Evolutionary conservation across 2,888 invertebrate genomes (phyloP), one percentile per base, ranked within the genome.

Genomic region (Synanthedon formicaeformis): DNA sequence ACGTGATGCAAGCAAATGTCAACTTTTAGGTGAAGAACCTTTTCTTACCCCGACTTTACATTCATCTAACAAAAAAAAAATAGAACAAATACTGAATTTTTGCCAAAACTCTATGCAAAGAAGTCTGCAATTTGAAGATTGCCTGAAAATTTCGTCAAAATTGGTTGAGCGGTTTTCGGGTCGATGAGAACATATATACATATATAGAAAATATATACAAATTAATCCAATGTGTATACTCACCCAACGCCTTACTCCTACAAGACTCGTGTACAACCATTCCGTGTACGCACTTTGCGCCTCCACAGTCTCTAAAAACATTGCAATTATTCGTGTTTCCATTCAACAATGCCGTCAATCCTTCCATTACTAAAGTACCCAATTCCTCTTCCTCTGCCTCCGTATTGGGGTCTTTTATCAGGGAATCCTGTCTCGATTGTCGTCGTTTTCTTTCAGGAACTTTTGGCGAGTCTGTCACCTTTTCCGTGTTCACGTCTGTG

Each of bases 291-390:
- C 96, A 96, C 61, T 96, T 93, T 1, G 97, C 96, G 6, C 98
- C 98, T 1, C 96, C 96, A 69, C 96, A 96, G 73, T 98, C 97
- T 53, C 98, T 90, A 73, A 98, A 96, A 57, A 98, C 95, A 71
- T 93, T 94, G 50, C 97, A 97, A 81, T 98, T 98, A 62, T 91
- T 92, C 54, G 92, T 91, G 75, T 96, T 97, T 6, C 93, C 93
- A 62, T 92, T 93, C 59, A 98, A 86, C 50, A 98, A 82, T 40
- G 94, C 91, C 0, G 96, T 95, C 53, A 98, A 80, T 2, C 96
- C 93, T 71, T 98, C 98, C 89, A 98, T 93, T 0, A 97, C 91
- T 65, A 96, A 89, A 58, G 92, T 90, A 11, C 97, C 97, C 59
- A 98, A 81, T 61, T 92, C 92, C 69, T 95, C 93, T 69, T 95